A percentile compares a stretch with the other conserved stretches of the same genome.
Conservation (phyloP, 2,888 invertebrate species). For the Timema cristinae region DNA sequence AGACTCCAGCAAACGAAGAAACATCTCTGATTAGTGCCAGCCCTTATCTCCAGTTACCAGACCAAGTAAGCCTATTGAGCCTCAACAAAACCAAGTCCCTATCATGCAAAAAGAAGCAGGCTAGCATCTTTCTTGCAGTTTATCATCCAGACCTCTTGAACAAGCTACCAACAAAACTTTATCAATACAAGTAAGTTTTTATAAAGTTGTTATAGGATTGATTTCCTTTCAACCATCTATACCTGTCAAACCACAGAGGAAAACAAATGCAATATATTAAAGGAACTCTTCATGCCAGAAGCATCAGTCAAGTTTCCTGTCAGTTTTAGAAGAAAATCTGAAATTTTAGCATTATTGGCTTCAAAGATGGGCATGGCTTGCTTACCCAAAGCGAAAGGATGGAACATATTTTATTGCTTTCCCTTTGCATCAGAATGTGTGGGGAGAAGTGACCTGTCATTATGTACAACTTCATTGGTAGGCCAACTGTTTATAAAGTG, state of each 20-base stretch:
- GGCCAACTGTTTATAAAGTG: neutral
- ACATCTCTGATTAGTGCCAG: no score
- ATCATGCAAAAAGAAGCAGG: no score
- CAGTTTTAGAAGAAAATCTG: neutral
- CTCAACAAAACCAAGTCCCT: no score
- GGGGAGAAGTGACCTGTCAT: neutral
- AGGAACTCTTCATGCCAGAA: constrained; percentile 2
- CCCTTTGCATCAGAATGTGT: neutral
- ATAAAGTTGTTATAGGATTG: no score
- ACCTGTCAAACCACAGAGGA: neutral
- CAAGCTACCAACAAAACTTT: no score
- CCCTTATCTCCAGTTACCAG: no score
- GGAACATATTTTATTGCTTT: neutral
- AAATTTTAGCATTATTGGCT: neutral
- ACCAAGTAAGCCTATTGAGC: no score
- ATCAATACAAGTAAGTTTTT: no score
- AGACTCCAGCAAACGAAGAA: no score
- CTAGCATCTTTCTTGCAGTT: no score
- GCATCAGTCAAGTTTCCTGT: neutral
- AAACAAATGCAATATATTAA: neutral
- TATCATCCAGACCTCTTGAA: no score
- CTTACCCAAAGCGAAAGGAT: neutral
- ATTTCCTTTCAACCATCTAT: no score
- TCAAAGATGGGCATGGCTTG: neutral
- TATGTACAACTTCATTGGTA: neutral